Evolutionary conservation across 2,888 invertebrate genomes (phyloP), one percentile per base, ranked within the genome.

Genomic region (Taenaris catops): DNA sequence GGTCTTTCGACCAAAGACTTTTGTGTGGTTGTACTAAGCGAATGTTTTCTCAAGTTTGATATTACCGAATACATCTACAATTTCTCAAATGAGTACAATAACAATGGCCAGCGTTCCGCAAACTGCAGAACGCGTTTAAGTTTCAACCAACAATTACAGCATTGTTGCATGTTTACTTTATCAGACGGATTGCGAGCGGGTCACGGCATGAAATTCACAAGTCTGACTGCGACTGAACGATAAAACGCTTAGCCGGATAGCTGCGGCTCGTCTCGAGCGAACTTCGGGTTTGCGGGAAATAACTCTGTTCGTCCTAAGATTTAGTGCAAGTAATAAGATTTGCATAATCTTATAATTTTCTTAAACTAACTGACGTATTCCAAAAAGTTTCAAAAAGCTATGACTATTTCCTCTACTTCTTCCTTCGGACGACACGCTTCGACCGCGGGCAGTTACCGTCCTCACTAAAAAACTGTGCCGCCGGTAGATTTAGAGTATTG

Each of bases 181-280:
- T 34, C 18, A 18, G 10, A 8, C n/a, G 40, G 20, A 18, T 37
- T 9, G 19, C 33, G 28, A 19, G 24, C 14, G 40, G 48, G 48
- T 52, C 50, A 55, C 50, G 54, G 57, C 56, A 51, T 55, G 51
- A 51, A 61, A 60, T 58, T 53, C 51, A 48, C 53, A 41, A 51
- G 59, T 59, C 55, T 59, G 60, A 55, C 74, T 84, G 83, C 56
- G 48, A 54, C 55, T 58, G 50, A 51, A 55, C 72, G 83, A 84
- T 84, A 83, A 81, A 83, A 74, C 73, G 80, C 83, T 83, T 80
- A 83, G 71, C 72, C 60, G 61, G 58, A 57, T 55, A 51, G 58
- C 62, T 62, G 70, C 58, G 64, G 65, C 60, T 58, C 64, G 57
- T 58, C 64, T 59, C 49, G 45, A 56, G 53, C 48, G 53, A 65